Base-by-base conservation (phyloP, 2,797 vertebrate species). In the Hirundo rustica region DNA sequence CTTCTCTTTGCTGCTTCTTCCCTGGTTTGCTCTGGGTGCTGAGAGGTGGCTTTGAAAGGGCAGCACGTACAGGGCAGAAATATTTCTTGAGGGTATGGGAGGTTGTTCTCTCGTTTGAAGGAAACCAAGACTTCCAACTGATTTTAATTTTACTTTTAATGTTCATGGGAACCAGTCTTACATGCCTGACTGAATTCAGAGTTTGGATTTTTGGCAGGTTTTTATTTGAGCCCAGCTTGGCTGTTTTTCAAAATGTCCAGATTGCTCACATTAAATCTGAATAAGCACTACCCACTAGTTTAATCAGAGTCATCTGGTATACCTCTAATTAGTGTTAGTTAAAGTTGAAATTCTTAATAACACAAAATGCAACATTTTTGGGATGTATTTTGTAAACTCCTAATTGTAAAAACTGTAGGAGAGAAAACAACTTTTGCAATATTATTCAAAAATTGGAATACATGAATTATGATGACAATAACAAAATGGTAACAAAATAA, bases 121-220 rank as follows among this genome's bases (percentile, higher is more conserved):
- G 92, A 90, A 97, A 91, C 94, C 75, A 92, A 95, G 88, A 77
- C 91, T 95, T 98, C 89, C 96, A 95, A 96, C 93, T 97, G 96
- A 95, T 97, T 97, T 98, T 97, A 96, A 95, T 96, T 97, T 97
- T 98, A 97, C 93, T 97, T 97, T 97, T 95, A 97, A 89, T 95
- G 96, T 98, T 97, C 96, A 96, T 97, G 96, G 95, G 96, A 97
- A 97, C 94, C 96, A 96, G 94, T 94, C 85, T 96, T 91, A 74
- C 96, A 97, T 50, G 86, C 94, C 95, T 96, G 97, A 77, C 79
- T 97, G 96, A 97, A 96, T 89, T 97, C 93, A 90, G 96, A 94
- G 64, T 96, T 97, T 90, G 89, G 85, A 93, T 96, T 97, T 98
- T 97, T 97, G 96, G 96, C 95, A 97, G 96, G 84, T 97, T 97